Evolutionary conservation across 1,140 invertebrate species (phyloP).

Genomic region (Diachasmimorpha longicaudata): DNA sequence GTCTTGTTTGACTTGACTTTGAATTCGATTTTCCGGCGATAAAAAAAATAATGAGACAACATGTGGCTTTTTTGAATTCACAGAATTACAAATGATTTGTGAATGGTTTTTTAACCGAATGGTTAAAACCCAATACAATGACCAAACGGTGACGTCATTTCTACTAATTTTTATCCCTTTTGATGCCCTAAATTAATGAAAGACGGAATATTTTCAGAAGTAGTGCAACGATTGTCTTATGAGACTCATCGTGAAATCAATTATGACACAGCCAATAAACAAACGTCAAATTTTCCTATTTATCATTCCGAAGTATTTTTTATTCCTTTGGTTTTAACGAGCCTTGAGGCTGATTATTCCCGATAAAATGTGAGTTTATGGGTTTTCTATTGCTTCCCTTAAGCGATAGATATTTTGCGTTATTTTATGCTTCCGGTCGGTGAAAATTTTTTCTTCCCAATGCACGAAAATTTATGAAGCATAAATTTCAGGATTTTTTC

Average conservation of each 20-base stretch:
- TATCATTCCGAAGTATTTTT: neutral
- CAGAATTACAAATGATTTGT: too few relatives aligned
- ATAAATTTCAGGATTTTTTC: neutral
- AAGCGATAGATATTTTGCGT: neutral
- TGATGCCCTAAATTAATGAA: neutral
- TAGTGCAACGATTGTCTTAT: neutral
- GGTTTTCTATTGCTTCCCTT: neutral
- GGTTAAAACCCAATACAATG: too few relatives aligned
- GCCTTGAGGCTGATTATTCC: neutral
- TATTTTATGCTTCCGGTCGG: neutral
- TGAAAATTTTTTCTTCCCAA: neutral
- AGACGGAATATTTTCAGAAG: neutral
- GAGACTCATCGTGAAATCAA: neutral
- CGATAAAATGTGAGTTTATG: neutral
- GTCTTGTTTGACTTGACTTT: too few relatives aligned
- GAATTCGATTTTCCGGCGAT: too few relatives aligned
- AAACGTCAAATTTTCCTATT: neutral
- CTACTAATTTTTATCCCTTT: too few relatives aligned
- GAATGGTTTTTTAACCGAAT: too few relatives aligned
- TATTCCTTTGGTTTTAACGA: neutral
- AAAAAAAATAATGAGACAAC: neutral
- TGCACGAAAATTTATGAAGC: neutral
- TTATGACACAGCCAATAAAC: neutral
- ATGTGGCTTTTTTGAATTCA: neutral
- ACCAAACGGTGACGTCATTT: too few relatives aligned